phyloP scores from a whole-genome alignment of 2,113 vertebrate species.

The Leptosomus discolor region DNA sequence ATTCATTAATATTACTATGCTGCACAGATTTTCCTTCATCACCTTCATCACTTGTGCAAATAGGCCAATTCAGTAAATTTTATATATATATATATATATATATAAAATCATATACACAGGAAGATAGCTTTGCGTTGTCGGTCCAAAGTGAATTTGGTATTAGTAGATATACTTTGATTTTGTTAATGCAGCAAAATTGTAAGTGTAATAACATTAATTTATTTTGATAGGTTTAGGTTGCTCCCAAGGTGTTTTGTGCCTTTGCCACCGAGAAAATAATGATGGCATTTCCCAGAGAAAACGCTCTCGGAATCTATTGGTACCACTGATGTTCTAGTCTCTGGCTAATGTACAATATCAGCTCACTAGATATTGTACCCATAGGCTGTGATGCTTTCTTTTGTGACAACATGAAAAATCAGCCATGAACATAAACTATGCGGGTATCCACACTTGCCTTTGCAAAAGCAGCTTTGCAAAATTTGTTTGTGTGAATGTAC shows the following conservation, averaged over 20 bases:
- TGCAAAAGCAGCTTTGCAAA: neutral
- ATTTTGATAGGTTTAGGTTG: neutral
- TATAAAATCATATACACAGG: neutral
- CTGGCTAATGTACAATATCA: conserved; percentile 39
- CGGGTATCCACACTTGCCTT: no score
- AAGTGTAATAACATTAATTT: neutral
- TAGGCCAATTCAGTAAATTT: neutral
- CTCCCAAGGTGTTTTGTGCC: conserved; percentile 19
- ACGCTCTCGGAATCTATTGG: neutral
- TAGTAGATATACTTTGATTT: neutral
- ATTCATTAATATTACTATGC: neutral
- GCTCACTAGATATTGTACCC: conserved; percentile 29
- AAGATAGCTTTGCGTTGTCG: neutral
- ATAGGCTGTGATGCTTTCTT: neutral
- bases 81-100: neutral
- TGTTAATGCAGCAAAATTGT: neutral
- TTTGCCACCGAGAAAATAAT: conserved; percentile 4
- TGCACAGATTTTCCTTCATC: neutral
- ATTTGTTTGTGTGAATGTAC: neutral
- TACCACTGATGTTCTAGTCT: neutral
- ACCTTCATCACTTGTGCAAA: neutral
- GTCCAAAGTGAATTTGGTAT: neutral
- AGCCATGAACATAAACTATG: neutral
- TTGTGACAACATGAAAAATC: neutral
- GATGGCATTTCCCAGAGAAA: neutral